Evolutionary conservation across 2,888 invertebrate species (phyloP), one percentile per base, ranked within the genome.

Genomic region (Serrognathus titanus): DNA sequence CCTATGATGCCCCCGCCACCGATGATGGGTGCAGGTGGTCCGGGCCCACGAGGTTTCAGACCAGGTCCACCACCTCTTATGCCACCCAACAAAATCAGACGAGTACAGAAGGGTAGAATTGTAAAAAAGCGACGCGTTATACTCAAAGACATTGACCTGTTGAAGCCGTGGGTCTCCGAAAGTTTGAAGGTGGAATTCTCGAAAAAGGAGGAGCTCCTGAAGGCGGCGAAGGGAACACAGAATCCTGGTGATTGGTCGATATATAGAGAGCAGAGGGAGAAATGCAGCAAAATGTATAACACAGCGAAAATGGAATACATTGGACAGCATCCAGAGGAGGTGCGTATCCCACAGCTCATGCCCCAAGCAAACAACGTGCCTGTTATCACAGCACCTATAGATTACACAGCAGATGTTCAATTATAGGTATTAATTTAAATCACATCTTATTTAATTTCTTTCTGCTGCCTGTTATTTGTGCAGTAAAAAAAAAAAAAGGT

Each of bases 101-200:
- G 71, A 13, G 65, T 72, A 10, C 71, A 71, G 55, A 72, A 70
- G 40, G 72, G 73, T 31, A 70, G 69, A 61, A 64, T 72, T n/a
- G 66, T 72, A 31, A 75, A 72, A 61, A 69, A 58, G 58, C 71
- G 66, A 58, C 55, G 63, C 38, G 61, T 65, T 1, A 61, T 63
- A n/a, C 45, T 68, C 24, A 72, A 69, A 56, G 70, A 69, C 40
- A 59, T 72, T 12, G 77, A 78, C 68, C 59, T 84, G 50, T 79
- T 79, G 31, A 83, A 83, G 68, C 82, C 84, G 0, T 85, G 83
- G 82, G 82, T 85, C 5, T 82, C 79, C 8, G 81, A 81, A 10
- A 78, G 79, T 20, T 81, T 85, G 46, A 81, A 80, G 63, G 73
- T 71, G 4, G 83, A 83, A 66, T 81, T 83, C 53, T 53, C 52